Evolutionary conservation across 2,888 invertebrate genomes (phyloP), one percentile per base, ranked within the genome.

Genomic region (Cataglyphis altisquamis): DNA sequence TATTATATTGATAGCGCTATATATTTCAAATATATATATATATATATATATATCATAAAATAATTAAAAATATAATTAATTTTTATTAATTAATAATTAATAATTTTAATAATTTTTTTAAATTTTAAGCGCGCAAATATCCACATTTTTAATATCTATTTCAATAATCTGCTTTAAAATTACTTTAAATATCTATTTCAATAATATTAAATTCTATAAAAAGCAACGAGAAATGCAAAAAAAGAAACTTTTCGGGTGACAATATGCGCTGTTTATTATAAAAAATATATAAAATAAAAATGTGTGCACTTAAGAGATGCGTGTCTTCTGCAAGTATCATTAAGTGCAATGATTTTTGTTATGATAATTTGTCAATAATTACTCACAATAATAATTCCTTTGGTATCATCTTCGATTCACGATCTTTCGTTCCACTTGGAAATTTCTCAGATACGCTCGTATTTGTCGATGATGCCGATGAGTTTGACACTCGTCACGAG

Each of bases 401-500:
- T 36, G 72, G 18, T 45, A 57, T 45, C 78, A 80, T 72, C 57
- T 32, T 78, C 57, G 29, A 6, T 6, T 32, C 10, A 41, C 15
- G 41, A 67, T 67, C 15, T n/a, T 60, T 21, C 9, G 32, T 5
- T 39, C 6, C n/a, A 25, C 52, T 52, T 6, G 36, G 15, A 62
- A 21, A 21, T 66, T 5, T 68, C 25, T 52, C 21, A 36, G 15
- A n/a, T 63, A 52, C 29, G 45, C 32, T 83, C 9, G 66, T 68
- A n/a, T 45, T 63, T 48, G 68, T 68, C 21, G 62, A 48, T 25
- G 57, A 52, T 64, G 48, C 18, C 55, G 77, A 60, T 85, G 90
- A 87, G 87, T 88, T 86, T 83, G 87, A 85, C 87, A 90, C 88
- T 89, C 89, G 85, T 87, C 89, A 88, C 90, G 91, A 89, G 86